Evolutionary conservation across 2,888 invertebrate genomes (phyloP).

Genomic region (Eupithecia inturbata): DNA sequence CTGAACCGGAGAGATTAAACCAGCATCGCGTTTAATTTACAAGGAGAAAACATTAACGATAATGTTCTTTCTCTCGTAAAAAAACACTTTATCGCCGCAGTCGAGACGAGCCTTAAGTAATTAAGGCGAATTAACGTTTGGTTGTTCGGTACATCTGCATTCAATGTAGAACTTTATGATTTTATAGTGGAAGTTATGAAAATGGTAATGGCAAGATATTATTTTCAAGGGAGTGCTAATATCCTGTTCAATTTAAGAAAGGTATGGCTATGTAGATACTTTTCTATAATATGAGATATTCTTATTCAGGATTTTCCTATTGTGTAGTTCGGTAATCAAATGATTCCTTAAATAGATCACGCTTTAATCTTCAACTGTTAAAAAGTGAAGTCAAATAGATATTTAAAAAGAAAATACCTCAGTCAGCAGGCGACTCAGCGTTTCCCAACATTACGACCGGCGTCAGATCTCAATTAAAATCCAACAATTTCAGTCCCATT

Average conservation of each 20-base stretch:
- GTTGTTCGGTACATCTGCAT: conserved; percentile 71
- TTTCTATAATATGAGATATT: neutral
- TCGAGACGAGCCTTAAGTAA: conserved; percentile 63
- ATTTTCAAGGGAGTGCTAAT: neutral
- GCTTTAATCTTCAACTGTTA: neutral
- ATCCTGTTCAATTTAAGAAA: neutral
- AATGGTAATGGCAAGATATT: neutral
- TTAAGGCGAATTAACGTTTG: conserved; percentile 77
- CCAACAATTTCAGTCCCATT: conserved; percentile 64
- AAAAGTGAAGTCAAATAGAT: conserved; percentile 27
- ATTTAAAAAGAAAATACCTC: conserved; percentile 25
- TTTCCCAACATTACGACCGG: conserved; percentile 53
- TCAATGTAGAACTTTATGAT: conserved; percentile 48
- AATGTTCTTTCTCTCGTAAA: conserved; percentile 70
- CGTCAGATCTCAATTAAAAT: conserved; percentile 74
- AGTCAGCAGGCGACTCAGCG: conserved; percentile 33
- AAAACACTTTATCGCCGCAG: conserved; percentile 69
- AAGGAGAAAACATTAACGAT: conserved; percentile 73
- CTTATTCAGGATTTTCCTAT: neutral
- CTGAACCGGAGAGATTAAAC: conserved; percentile 43
- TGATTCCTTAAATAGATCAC: neutral
- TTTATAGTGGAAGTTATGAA: conserved; percentile 12
- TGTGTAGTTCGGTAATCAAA: neutral
- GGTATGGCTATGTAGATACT: no score
- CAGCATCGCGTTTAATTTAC: conserved; percentile 69